Evolutionary conservation across 1,140 invertebrate species (phyloP).

Genomic region (Semibalanus balanoides): DNA sequence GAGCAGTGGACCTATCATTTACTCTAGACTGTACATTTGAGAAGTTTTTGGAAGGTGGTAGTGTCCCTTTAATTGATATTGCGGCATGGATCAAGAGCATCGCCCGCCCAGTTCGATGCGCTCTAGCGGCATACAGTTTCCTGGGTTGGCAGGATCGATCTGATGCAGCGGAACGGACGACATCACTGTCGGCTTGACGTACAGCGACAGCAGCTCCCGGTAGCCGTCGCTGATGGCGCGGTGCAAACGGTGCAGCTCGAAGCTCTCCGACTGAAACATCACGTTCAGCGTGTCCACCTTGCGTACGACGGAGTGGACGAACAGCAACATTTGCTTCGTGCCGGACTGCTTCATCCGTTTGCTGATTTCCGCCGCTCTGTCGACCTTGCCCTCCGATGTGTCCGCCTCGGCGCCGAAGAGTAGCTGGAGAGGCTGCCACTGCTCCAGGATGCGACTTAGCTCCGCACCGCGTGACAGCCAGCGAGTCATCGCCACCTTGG

Average conservation of each 20-base stretch:
- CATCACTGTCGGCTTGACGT: background rate
- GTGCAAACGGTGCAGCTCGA: constrained; percentile 9
- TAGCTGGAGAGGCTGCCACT: constrained; percentile 25
- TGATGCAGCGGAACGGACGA: background rate
- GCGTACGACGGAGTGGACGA: constrained; percentile 3
- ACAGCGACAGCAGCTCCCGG: too few species aligned
- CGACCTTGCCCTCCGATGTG: constrained; percentile 8
- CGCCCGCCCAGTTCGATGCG: background rate
- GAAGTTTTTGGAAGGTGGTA: too few species aligned
- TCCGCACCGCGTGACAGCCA: constrained; percentile 28
- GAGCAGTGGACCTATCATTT: too few species aligned
- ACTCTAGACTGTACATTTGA: too few species aligned
- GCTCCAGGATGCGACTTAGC: constrained; percentile 28
- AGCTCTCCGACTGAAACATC: constrained; percentile 8
- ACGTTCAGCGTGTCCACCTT: constrained; percentile 11
- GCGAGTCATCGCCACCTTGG: constrained; percentile 27
- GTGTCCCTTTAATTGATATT: too few species aligned
- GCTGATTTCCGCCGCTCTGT: constrained; percentile 9
- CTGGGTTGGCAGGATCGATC: background rate
- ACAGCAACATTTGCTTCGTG: constrained; percentile 12
- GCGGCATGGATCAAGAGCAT: too few species aligned
- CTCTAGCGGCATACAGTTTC: background rate
- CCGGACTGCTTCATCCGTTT: too few species aligned
- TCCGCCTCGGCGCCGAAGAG: constrained; percentile 22
- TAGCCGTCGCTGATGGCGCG: too few species aligned